Conservation (phyloP, 2,888 invertebrate genomes). For the Ectobius pallidus region DNA sequence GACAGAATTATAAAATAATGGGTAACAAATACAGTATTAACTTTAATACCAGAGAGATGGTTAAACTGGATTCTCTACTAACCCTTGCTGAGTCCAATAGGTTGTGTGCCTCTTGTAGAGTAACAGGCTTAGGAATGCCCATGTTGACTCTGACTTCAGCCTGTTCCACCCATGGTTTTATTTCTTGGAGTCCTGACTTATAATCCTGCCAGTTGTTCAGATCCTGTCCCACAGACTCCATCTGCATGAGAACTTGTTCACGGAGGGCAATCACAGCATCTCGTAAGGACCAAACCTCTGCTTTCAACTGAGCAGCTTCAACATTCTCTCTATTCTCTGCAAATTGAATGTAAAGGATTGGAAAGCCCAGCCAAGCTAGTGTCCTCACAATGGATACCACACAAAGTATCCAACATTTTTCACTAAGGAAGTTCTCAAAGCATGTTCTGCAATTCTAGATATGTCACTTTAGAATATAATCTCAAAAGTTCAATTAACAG, state of each 20-base stretch:
- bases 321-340: conserved; percentile 67
- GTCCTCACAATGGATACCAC: no score
- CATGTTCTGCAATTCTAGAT: no score
- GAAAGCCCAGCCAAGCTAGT: no score
- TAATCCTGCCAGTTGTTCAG: conserved; percentile 85
- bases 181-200: conserved; percentile 76
- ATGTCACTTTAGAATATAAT: no score
- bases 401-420: no score
- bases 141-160: conserved; percentile 80
- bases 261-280: conserved; percentile 78
- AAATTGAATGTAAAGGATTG: no score
- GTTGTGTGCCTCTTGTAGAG: conserved; percentile 80
- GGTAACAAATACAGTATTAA: no score
- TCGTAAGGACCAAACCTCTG: conserved; percentile 76
- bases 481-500: no score
- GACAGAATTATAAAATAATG: no score
- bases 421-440: no score
- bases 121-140: conserved; percentile 75
- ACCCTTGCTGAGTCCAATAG: conserved; percentile 71
- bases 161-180: conserved; percentile 88
- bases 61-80: no score
- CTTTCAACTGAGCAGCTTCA: conserved; percentile 75
- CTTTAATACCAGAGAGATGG: no score
- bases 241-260: conserved; percentile 76
- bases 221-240: conserved; percentile 76